Percentiles rank a stretch among this genome's conserved stretches.
Conservation (phyloP, 2,113 vertebrate genomes). For the Zonotrichia leucophrys region DNA sequence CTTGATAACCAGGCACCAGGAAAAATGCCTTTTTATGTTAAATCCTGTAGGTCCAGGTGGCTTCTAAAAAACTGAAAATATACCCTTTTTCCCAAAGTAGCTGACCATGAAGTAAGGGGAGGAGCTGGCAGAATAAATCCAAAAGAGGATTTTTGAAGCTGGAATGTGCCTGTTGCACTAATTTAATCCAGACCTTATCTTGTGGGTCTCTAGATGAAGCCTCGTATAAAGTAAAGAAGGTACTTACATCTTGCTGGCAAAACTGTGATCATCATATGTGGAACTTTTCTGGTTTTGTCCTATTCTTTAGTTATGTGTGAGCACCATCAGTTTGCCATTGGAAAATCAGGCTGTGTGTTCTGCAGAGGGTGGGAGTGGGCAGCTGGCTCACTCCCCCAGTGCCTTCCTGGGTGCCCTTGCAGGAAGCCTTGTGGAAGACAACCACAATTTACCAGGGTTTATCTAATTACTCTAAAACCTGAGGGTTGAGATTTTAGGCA, state of each 20-base stretch:
- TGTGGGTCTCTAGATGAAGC: not conserved
- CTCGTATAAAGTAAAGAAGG: not conserved
- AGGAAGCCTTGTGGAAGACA: not conserved
- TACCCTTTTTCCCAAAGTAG: not conserved
- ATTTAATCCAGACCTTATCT: not conserved
- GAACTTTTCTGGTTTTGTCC: not conserved
- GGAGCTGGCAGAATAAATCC: not conserved
- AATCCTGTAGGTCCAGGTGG: not conserved
- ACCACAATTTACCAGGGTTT: not conserved
- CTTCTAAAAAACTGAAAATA: not conserved
- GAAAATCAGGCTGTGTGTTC: not conserved
- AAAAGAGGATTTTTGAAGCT: not conserved
- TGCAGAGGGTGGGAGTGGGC: not conserved
- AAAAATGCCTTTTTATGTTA: constrained; percentile 29
- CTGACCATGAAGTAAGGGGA: not conserved
- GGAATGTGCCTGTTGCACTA: not conserved
- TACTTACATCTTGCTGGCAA: not conserved
- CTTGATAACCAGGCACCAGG: constrained; percentile 35
- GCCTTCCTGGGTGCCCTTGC: not conserved
- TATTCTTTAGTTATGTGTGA: not conserved
- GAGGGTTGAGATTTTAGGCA: not conserved
- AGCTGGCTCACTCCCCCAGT: not conserved
- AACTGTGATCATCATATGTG: not conserved
- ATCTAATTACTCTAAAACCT: not conserved
- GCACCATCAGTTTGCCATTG: not conserved